Evolutionary conservation across 2,113 vertebrate genomes (phyloP).

Genomic region (Jaculus jaculus): DNA sequence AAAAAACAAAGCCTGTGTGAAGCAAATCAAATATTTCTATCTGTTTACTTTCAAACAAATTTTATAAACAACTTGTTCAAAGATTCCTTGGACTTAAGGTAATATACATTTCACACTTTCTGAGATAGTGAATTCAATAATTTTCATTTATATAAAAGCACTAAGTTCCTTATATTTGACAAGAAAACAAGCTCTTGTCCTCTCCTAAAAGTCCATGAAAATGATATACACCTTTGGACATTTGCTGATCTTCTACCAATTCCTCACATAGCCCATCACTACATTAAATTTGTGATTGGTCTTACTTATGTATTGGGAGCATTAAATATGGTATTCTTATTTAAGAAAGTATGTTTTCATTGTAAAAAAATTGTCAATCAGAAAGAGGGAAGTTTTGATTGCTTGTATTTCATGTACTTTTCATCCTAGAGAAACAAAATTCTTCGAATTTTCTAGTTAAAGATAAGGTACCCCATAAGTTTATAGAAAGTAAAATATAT

Average conservation of each 20-base stretch:
- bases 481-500: slow-evolving; percentile 21
- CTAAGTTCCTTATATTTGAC: not conserved
- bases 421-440: not conserved
- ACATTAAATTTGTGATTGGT: not conserved
- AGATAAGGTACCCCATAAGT: not conserved
- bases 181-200: not conserved
- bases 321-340: not conserved
- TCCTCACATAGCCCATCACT: not conserved
- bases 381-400: not conserved
- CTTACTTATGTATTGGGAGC: not conserved
- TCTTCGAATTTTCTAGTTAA: not conserved
- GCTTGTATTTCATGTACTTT: not conserved
- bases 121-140: not conserved
- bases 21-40: too few relatives aligned
- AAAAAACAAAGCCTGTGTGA: too few relatives aligned
- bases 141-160: not conserved
- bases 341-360: not conserved
- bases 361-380: not conserved
- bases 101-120: not conserved
- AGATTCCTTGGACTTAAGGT: not conserved
- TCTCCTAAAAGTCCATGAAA: not conserved
- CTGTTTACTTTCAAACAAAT: not conserved
- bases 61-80: not conserved
- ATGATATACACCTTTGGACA: not conserved
- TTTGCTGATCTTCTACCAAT: not conserved